These are phyloP conservation scores for Epistrophella euchroma DNA, from an alignment of 2,888 invertebrate genomes.

Conservation along the genomic window DNA sequence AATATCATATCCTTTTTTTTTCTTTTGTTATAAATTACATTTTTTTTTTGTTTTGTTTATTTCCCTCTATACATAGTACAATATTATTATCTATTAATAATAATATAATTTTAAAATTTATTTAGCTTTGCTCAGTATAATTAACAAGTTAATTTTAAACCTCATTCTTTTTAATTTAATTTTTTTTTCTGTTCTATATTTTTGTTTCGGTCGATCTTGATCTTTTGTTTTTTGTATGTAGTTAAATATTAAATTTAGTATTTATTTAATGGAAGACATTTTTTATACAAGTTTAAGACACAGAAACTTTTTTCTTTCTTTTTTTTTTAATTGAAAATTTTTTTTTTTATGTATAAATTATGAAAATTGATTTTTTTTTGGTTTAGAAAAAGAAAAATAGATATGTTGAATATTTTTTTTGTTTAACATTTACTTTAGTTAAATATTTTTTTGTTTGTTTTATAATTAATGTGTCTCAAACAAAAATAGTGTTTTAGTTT, in stretches of 20 bases:
- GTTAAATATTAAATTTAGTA: slow-evolving; percentile 78
- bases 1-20: slow-evolving; percentile 53
- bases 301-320: slow-evolving; percentile 83
- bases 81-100: slow-evolving; percentile 57
- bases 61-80: slow-evolving; percentile 71
- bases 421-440: slow-evolving; percentile 70
- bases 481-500: slow-evolving; percentile 71
- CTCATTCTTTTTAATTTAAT: slow-evolving; percentile 21
- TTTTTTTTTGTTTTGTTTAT: slow-evolving; percentile 40
- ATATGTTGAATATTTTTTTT: slow-evolving; percentile 67
- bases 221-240: slow-evolving; percentile 54
- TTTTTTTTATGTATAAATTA: slow-evolving; percentile 69
- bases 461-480: slow-evolving; percentile 75
- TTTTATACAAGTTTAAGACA: slow-evolving; percentile 84
- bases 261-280: slow-evolving; percentile 84
- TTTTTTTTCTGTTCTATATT: slow-evolving; percentile 59
- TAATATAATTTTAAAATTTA: slow-evolving; percentile 60
- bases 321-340: slow-evolving; percentile 67
- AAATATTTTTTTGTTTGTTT: slow-evolving; percentile 50
- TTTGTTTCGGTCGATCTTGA: slow-evolving; percentile 72
- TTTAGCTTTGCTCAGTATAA: slow-evolving; percentile 74
- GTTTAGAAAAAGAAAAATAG: slow-evolving; percentile 62
- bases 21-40: slow-evolving; percentile 20
- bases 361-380: slow-evolving; percentile 56
- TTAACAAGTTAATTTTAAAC: slow-evolving; percentile 63